A percentile compares a stretch with the other conserved stretches of the same genome.
Conservation (phyloP, 2,797 vertebrate genomes). For the Acestrorhynchus altus region DNA sequence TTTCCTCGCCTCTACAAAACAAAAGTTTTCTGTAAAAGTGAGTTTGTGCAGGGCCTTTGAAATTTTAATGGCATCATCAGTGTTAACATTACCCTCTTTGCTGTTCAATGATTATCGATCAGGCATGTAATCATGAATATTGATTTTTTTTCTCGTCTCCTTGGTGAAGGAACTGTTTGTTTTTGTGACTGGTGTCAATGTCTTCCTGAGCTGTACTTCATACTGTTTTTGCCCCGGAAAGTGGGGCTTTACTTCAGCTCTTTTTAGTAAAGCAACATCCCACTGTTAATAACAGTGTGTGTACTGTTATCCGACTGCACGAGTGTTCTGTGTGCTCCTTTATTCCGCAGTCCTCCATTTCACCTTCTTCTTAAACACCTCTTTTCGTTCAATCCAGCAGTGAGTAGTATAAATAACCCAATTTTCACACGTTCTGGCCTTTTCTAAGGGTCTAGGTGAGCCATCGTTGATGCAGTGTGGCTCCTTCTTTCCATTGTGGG, state of each 20-base stretch:
- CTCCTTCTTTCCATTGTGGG: not conserved
- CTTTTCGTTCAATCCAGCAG: not conserved
- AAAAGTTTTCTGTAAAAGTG: not conserved
- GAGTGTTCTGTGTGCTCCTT: not conserved
- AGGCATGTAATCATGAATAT: too few species aligned
- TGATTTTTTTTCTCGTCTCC: not conserved
- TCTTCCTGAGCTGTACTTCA: not conserved
- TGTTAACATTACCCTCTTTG: too few species aligned
- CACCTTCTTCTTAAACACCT: not conserved
- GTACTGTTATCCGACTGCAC: not conserved
- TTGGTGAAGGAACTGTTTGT: too few species aligned
- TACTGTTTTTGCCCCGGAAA: not conserved
- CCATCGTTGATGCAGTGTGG: not conserved
- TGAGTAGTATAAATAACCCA: not conserved
- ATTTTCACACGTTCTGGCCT: constrained; percentile 37
- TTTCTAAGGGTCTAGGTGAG: constrained; percentile 34
- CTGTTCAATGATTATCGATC: too few species aligned
- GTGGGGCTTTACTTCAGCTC: not conserved
- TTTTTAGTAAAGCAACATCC: not conserved
- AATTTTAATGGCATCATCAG: too few species aligned
- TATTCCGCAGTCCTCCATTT: not conserved
- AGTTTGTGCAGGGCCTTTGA: not conserved
- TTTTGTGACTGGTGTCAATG: not conserved
- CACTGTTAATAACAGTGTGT: constrained; percentile 11
- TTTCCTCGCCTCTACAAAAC: not conserved